phyloP scores from a whole-genome alignment of 2,797 vertebrate species.

The Lates japonicus region DNA sequence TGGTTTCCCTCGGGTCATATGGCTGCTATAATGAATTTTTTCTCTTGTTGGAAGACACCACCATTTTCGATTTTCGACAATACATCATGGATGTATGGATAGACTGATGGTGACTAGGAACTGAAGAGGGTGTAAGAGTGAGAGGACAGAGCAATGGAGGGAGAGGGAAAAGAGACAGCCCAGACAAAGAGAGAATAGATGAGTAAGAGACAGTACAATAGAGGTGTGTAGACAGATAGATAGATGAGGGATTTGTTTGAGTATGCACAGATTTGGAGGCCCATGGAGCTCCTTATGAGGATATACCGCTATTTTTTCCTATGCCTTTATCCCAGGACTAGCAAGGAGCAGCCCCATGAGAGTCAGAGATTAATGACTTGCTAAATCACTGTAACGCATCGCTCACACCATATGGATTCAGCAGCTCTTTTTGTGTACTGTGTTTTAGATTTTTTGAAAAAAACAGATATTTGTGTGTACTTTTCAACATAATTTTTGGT shows the following conservation, averaged over 20 bases:
- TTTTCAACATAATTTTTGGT: not conserved
- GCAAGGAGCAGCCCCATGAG: constrained; percentile 57
- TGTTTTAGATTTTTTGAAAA: too few species aligned
- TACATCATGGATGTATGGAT: constrained; percentile 33
- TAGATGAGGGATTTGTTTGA: constrained; percentile 61
- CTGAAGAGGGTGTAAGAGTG: too few species aligned
- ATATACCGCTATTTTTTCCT: constrained; percentile 39
- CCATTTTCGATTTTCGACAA: constrained; percentile 15
- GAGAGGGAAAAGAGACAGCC: constrained; percentile 25
- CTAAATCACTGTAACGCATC: too few species aligned
- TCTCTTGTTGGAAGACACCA: not conserved
- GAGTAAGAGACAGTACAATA: constrained; percentile 43
- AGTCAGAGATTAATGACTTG: constrained; percentile 73
- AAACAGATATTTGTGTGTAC: not conserved
- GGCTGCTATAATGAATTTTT: not conserved
- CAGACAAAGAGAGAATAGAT: constrained; percentile 44
- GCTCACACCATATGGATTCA: constrained; percentile 39
- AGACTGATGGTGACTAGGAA: constrained; percentile 17
- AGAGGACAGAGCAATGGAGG: constrained; percentile 40
- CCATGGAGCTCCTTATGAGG: constrained; percentile 49
- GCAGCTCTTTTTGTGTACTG: constrained; percentile 22
- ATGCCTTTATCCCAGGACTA: constrained; percentile 41
- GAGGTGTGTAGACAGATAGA: constrained; percentile 50
- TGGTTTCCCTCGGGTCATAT: not conserved
- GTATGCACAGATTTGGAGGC: constrained; percentile 62